Evolutionary conservation across 2,888 invertebrate species (phyloP).

Genomic region (Ypsolopha sequella): DNA sequence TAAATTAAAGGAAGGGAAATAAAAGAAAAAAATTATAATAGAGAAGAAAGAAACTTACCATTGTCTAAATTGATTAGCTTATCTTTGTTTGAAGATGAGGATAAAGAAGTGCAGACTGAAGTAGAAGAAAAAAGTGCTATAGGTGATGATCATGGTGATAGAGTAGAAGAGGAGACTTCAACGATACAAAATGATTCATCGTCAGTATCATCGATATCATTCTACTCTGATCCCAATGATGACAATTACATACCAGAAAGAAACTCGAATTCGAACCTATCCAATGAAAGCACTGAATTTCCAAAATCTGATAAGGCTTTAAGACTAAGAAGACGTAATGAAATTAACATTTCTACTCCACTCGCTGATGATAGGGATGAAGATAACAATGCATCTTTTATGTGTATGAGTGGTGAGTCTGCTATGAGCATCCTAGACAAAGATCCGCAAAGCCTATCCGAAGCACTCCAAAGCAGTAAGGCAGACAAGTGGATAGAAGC

Average conservation of each 20-base stretch:
- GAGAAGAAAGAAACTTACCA: neutral
- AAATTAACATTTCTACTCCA: too few species aligned
- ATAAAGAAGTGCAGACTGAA: too few species aligned
- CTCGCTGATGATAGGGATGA: too few species aligned
- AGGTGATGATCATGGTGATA: too few species aligned
- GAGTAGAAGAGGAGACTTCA: too few species aligned
- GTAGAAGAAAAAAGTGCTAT: too few species aligned
- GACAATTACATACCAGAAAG: neutral
- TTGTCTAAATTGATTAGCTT: neutral
- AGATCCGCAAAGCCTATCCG: conserved; percentile 1
- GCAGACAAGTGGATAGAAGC: conserved; percentile 14
- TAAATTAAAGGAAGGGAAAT: conserved; percentile 1
- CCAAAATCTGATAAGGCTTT: too few species aligned
- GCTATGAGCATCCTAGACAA: neutral
- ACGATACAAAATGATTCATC: too few species aligned
- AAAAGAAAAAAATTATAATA: neutral
- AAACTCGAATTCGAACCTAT: neutral
- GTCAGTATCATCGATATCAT: too few species aligned
- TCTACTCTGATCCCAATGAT: neutral
- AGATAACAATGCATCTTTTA: neutral
- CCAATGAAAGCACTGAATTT: too few species aligned
- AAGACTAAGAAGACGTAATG: too few species aligned
- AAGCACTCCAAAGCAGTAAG: conserved; percentile 9
- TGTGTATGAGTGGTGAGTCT: neutral
- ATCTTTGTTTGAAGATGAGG: too few species aligned